Base-by-base conservation (phyloP, 1,140 invertebrate genomes). In the Lysiphlebus fabarum region DNA sequence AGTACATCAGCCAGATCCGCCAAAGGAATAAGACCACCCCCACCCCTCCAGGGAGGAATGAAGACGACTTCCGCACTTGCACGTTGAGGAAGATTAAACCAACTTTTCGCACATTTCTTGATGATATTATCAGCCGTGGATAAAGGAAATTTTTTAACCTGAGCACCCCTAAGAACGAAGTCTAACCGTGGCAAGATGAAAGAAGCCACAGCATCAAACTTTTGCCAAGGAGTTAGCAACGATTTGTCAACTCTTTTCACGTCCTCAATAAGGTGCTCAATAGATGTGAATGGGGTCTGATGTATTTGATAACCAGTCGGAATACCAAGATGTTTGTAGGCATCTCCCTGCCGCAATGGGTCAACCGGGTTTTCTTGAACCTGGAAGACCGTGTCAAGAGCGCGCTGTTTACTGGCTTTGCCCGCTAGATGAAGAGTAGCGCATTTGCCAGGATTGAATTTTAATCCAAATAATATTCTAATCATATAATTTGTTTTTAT, bases 181-280 rank as follows among this genome's bases (percentile, higher is more conserved):
- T 69, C 64, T 0, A 77, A 45, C 4, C 64, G 44, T 1, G 77
- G 70, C 38, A 74, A 14, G 0, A 79, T 58, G 49, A 76, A 78
- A 0, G 68, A 72, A 1, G 59, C 67, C 7, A 72, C 7, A 0
- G 71, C 69, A 40, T 79, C 72, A 7, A 76, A 42, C 54, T 75
- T 75, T 61, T 79, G 74, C 73, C 78, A 78, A 0, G 74, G 74
- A 5, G 74, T 70, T 0, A 77, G 69, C 0, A 67, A 50, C 1
- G 66, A 68, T 0, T 10, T 5, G 53, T 72, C 61, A 0, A 76
- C 36, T 5, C 26, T 43, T 0, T 8, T 7, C 0, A 70, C 51
- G 6, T 74, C 65, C 1, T 40, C 36, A 4, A 57, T n/a, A 47
- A 70, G 53, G 0, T 48, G 41, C 0, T 56, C 53, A 0, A 74